Percentiles rank a stretch among this genome's conserved stretches.
Evolutionary conservation across 2,113 vertebrate species (phyloP).

Genomic region (Brachypteracias leptosomus): DNA sequence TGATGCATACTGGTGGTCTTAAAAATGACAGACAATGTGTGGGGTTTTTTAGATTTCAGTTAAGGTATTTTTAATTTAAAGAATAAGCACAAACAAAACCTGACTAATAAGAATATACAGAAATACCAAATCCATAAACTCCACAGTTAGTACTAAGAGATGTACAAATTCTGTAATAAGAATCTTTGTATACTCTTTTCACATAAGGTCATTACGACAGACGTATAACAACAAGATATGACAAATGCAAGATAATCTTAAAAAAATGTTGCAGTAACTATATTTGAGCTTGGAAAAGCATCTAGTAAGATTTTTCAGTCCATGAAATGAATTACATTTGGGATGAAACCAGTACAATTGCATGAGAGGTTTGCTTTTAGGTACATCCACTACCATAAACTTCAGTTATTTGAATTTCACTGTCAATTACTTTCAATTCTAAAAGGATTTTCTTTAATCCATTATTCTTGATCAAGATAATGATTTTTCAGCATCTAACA

Average conservation of each 20-base stretch:
- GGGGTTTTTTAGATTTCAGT: not conserved
- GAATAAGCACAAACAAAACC: not conserved
- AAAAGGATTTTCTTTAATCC: conserved; percentile 40
- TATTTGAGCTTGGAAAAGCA: not conserved
- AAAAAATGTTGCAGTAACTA: not conserved
- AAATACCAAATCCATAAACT: conserved; percentile 3
- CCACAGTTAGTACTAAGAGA: not conserved
- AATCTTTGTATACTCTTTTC: not conserved
- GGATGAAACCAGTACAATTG: not conserved
- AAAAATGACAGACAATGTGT: not conserved
- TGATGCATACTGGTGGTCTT: not conserved
- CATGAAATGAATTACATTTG: not conserved
- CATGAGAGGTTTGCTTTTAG: not conserved
- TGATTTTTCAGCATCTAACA: not conserved
- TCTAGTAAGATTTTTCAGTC: not conserved
- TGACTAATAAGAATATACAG: not conserved
- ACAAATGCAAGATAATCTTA: not conserved
- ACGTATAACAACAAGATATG: not conserved
- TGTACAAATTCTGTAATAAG: not conserved
- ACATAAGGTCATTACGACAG: not conserved
- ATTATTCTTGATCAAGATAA: not conserved
- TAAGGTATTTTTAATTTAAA: conserved; percentile 19
- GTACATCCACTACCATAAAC: not conserved
- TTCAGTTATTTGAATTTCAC: conserved; percentile 6
- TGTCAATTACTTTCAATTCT: conserved; percentile 8